These are phyloP conservation scores for Leptarthrus brevirostris DNA, from an alignment of 2,888 invertebrate genomes.

Conservation along the genomic window DNA sequence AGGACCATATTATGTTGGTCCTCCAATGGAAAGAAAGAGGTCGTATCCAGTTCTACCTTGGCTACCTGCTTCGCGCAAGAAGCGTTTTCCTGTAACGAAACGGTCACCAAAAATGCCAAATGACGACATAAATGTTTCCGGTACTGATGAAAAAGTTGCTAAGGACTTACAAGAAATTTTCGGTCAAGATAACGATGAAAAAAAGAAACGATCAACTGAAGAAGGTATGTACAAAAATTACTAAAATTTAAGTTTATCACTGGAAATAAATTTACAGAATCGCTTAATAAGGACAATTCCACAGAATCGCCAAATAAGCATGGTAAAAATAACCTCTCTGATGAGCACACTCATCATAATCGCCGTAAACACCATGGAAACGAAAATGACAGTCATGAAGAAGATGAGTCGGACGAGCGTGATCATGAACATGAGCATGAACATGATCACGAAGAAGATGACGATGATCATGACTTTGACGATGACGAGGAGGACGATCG, in stretches of 20 bases:
- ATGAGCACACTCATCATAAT: slow-evolving; percentile 64
- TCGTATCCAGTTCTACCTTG: slow-evolving; percentile 66
- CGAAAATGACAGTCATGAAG: slow-evolving; percentile 61
- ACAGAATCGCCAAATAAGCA: slow-evolving; percentile 10
- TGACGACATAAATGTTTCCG: slow-evolving; percentile 59
- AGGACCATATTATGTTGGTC: slow-evolving; percentile 54
- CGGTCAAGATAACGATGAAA: slow-evolving; percentile 68
- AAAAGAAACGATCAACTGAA: slow-evolving; percentile 69
- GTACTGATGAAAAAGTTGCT: slow-evolving; percentile 77
- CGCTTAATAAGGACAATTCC: neutral
- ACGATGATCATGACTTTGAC: slow-evolving; percentile 60
- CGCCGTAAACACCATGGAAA: slow-evolving; percentile 55
- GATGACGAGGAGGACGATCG: slow-evolving; percentile 65
- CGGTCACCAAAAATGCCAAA: slow-evolving; percentile 69
- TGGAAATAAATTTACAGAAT: neutral
- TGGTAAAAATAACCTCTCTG: neutral
- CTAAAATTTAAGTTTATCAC: neutral
- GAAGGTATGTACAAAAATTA: slow-evolving; percentile 18
- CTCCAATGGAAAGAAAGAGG: slow-evolving; percentile 64
- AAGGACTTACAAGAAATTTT: slow-evolving; percentile 78
- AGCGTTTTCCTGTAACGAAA: slow-evolving; percentile 77
- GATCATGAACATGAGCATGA: slow-evolving; percentile 58
- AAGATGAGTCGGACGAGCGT: slow-evolving; percentile 59
- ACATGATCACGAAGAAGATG: slow-evolving; percentile 65
- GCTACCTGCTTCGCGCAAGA: slow-evolving; percentile 67